Evolutionary conservation across 92 coral and sea anemone species (phyloP).

Genomic region (Umimayanthus chanpuru): DNA sequence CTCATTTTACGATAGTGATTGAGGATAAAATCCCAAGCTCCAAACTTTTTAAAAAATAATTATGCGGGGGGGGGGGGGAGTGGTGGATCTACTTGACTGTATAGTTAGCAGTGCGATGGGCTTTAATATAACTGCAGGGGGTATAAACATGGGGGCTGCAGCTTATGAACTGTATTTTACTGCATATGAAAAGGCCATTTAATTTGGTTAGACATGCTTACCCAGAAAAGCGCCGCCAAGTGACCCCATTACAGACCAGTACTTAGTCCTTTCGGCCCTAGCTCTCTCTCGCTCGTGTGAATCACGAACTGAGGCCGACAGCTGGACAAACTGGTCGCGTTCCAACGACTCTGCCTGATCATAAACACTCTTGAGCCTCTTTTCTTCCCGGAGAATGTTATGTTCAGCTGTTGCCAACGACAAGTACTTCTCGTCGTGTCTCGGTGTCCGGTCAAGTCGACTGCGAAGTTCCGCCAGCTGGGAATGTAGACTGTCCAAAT

Average conservation of each 20-base stretch:
- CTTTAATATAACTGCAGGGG: no score
- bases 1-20: no score
- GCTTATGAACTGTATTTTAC: no score
- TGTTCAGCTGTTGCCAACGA: slow-evolving; percentile 95
- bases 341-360: slow-evolving; percentile 76
- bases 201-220: slow-evolving; percentile 35
- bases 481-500: slow-evolving; percentile 64
- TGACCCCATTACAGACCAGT: slow-evolving; percentile 98
- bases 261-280: slow-evolving; percentile 95
- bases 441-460: slow-evolving; percentile 86
- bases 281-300: slow-evolving; percentile 95
- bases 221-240: slow-evolving; percentile 95
- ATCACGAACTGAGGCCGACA: slow-evolving; percentile 88
- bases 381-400: slow-evolving; percentile 81
- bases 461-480: slow-evolving; percentile 81
- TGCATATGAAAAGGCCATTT: no score
- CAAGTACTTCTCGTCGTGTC: slow-evolving; percentile 94
- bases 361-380: slow-evolving; percentile 68
- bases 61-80: no score
- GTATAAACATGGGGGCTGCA: no score
- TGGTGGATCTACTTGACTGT: no score
- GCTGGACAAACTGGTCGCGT: slow-evolving; percentile 86
- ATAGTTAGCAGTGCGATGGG: no score
- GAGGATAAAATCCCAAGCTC: no score
- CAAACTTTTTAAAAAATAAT: no score